Base-by-base conservation (phyloP, 2,888 invertebrate species). In the Lottia gigantea region DNA sequence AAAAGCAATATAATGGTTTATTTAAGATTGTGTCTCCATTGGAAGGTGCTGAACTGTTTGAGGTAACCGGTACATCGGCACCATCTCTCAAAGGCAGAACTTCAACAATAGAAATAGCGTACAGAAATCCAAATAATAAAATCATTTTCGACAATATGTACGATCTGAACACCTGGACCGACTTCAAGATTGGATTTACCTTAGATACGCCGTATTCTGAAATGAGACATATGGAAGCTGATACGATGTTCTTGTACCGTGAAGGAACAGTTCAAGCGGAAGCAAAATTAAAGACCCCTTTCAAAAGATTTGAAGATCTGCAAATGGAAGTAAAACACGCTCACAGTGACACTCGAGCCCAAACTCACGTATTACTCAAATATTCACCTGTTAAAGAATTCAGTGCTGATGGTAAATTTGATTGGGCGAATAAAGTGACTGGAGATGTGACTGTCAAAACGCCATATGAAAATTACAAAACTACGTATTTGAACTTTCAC, bases 341-440 rank as follows among this genome's bases (percentile, higher is more conserved):
- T 16, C n/a, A 61, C 31, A 47, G 46, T 25, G 40, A 46, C 3
- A 15, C 25, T 26, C 46, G 25, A 25, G 47, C 64, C 14, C 62
- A 68, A 40, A 63, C 63, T 15, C 46, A 68, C 46, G 47, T 19
- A 7, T 62, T 63, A n/a, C 19, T 26, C 8, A 68, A 19, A n/a
- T 68, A 63, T 49, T 26, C 63, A 23, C 26, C 49, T 23, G 46
- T 25, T n/a, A 62, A 46, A 16, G 46, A 62, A 23, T 31, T 63
- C 6, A 49, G 64, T 19, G n/a, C 68, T 49, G 68, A 68, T 49
- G 46, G 62, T n/a, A n/a, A 68, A 31, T n/a, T 63, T 16, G 46
- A 62, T 19, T 25, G 25, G 63, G 16, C 46, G 8, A 46, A 68
- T 26, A 49, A 64, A 6, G n/a, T 68, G 46, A 64, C 46, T 45